phyloP scores from a whole-genome alignment of 2,797 vertebrate species.

The Graptemys geographica region DNA sequence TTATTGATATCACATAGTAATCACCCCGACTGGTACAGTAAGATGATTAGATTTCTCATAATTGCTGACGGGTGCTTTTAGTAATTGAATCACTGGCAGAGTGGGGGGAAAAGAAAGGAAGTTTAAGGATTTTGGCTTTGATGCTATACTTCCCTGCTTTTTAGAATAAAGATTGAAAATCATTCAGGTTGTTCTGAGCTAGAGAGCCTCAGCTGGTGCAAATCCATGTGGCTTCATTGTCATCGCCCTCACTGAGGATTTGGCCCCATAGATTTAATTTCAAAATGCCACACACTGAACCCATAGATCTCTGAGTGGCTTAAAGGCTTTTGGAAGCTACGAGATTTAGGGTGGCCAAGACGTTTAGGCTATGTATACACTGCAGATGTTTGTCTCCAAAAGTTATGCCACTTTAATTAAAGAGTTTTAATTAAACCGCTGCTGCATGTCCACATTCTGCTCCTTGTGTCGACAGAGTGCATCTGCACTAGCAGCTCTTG shows the following conservation, averaged over 20 bases:
- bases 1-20: conserved; percentile 56
- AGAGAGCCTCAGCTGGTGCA: conserved; percentile 29
- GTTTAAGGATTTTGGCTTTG: conserved; percentile 40
- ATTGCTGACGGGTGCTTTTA: conserved; percentile 62
- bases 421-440: too few relatives aligned
- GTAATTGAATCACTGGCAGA: conserved; percentile 50
- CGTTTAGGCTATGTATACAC: too few relatives aligned
- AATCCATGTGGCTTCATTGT: conserved; percentile 17
- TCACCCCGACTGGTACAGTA: conserved; percentile 41
- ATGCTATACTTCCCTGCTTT: not conserved
- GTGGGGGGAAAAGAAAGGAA: not conserved
- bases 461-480: too few relatives aligned
- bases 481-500: too few relatives aligned
- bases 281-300: conserved; percentile 7
- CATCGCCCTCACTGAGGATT: conserved; percentile 16
- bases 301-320: not conserved
- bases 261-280: conserved; percentile 50
- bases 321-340: conserved; percentile 39
- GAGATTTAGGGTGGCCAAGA: not conserved
- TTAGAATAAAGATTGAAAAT: conserved; percentile 55
- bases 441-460: too few relatives aligned
- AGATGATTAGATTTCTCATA: conserved; percentile 59
- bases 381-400: too few relatives aligned
- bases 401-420: too few relatives aligned
- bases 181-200: conserved; percentile 24